Evolutionary conservation across 2,113 vertebrate genomes (phyloP).

Genomic region (Ardeotis arabs): DNA sequence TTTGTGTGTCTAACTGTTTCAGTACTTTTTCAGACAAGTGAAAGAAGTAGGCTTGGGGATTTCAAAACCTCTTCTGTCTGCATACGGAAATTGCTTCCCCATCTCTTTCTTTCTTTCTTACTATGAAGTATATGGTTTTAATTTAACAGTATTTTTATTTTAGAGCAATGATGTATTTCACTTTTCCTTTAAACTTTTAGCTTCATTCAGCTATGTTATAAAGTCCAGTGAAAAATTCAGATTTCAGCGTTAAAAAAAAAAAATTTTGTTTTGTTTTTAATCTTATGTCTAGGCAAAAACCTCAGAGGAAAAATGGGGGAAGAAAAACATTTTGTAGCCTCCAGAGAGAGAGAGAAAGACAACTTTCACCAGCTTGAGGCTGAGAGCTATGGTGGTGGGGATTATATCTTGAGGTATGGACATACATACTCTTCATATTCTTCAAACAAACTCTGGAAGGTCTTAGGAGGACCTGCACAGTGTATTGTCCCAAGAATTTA

Average conservation of each 20-base stretch:
- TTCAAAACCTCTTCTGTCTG: neutral
- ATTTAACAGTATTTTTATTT: neutral
- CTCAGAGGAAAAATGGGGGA: neutral
- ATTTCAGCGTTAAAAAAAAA: neutral
- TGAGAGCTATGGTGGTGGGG: rapidly evolving
- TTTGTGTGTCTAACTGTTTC: neutral
- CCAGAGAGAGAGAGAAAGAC: neutral
- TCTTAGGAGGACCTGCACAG: neutral
- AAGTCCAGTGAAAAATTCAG: neutral
- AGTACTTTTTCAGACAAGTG: neutral
- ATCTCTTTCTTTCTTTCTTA: neutral
- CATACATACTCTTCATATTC: neutral
- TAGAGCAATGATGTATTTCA: neutral
- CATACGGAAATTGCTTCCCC: neutral
- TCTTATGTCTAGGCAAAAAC: neutral
- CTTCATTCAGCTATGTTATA: neutral
- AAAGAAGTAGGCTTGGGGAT: neutral
- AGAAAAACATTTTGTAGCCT: neutral
- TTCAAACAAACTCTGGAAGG: neutral
- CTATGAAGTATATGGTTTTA: neutral
- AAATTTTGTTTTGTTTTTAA: neutral
- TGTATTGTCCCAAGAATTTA: neutral
- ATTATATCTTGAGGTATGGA: neutral
- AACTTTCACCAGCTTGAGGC: neutral
- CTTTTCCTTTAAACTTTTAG: neutral